Evolutionary conservation across 2,113 vertebrate species (phyloP), one percentile per base, ranked within the genome.

Genomic region (Porphyrio hochstetteri): DNA sequence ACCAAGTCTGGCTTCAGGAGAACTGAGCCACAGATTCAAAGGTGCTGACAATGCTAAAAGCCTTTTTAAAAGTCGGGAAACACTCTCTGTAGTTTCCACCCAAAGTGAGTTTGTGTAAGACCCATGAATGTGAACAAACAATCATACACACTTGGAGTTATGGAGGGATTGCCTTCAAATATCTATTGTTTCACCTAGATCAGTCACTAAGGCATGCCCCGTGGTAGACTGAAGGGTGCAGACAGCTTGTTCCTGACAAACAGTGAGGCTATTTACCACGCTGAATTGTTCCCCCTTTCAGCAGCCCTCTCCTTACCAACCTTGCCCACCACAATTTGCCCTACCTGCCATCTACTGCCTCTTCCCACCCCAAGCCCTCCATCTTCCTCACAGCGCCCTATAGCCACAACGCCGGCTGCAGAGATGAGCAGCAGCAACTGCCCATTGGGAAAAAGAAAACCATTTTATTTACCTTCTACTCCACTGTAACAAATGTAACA

Each of bases 361-460:
- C 29, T 24, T 40, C 68, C 46, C 1, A 0, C 24, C n/a, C 31
- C 1, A 2, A 72, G 19, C 38, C 44, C 29, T 40, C 33, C 55
- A 5, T 31, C 29, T 52, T 29, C 55, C 64, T 19, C 53, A 15
- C 17, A 16, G 35, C 3, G 3, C 23, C 70, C 52, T 2, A 4
- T 1, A 19, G 24, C 48, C 1, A 0, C 0, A 0, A 4, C 0
- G 4, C 52, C 42, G 63, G 16, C 81, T 13, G 4, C 0, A 3
- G 69, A 11, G 65, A 61, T 1, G 7, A 63, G 46, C 46, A 21
- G 28, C 59, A 40, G 33, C 36, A 33, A 15, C 53, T 2, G 31
- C 46, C 38, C 11, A 1, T 21, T 8, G 8, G 2, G 3, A 35
- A 46, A 53, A 29, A 56, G 4, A 28, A 89, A 82, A 74, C 28